Conservation (phyloP, 2,888 invertebrate species). For the Erynnis tages region DNA sequence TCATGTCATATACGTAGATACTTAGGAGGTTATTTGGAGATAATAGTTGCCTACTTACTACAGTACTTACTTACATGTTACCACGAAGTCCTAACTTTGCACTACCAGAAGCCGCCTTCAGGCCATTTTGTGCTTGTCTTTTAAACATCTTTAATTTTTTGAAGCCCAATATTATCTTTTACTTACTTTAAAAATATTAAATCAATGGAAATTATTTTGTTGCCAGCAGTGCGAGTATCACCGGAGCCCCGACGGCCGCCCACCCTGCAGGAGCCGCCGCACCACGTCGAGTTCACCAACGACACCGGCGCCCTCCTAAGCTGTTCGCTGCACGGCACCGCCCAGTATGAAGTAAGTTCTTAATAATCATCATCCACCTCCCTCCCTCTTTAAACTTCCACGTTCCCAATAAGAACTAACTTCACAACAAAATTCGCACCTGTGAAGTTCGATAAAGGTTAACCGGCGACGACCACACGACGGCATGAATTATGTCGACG, state of each 20-base stretch:
- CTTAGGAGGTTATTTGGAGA: too few relatives aligned
- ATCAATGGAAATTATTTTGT: too few relatives aligned
- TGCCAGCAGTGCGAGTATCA: conserved; percentile 74
- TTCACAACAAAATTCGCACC: conserved; percentile 20
- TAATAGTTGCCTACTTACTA: too few relatives aligned
- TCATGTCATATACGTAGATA: too few relatives aligned
- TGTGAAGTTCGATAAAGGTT: conserved; percentile 17
- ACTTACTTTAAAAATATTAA: too few relatives aligned
- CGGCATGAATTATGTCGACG: conserved; percentile 23
- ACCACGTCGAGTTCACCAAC: conserved; percentile 89
- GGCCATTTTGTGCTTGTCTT: too few relatives aligned
- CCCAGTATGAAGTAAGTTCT: conserved; percentile 75
- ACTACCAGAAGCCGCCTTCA: too few relatives aligned
- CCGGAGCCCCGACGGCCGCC: conserved; percentile 86
- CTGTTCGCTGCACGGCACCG: conserved; percentile 86
- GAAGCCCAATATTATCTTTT: too few relatives aligned
- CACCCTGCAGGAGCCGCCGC: conserved; percentile 86
- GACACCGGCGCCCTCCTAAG: conserved; percentile 86
- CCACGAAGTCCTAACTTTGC: too few relatives aligned
- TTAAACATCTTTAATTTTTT: too few relatives aligned
- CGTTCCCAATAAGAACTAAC: conserved; percentile 11
- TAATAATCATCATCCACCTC: too few relatives aligned
- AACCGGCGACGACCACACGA: conserved; percentile 16
- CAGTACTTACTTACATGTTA: too few relatives aligned
- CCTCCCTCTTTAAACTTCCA: conserved; percentile 14